phyloP scores from a whole-genome alignment of 2,797 vertebrate genomes.

The Benthosema pterotum region DNA sequence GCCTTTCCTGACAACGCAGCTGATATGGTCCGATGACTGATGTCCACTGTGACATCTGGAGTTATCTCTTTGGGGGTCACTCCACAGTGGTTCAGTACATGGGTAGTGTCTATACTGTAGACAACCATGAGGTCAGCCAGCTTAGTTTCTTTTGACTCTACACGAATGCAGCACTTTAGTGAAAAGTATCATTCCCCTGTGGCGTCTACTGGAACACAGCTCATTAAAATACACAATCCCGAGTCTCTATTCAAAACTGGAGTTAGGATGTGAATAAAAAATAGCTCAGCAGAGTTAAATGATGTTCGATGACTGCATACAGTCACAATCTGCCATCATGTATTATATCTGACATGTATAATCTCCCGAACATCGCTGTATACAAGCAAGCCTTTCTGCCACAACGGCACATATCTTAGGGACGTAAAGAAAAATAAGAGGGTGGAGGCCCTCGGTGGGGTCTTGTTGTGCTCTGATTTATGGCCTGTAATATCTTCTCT shows the following conservation, averaged over 20 bases:
- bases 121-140: not conserved
- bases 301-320: conserved; percentile 14
- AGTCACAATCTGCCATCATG: conserved; percentile 20
- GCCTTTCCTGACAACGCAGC: conserved; percentile 35
- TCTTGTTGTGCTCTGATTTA: conserved; percentile 72
- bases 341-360: conserved; percentile 30
- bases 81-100: conserved; percentile 12
- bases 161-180: not conserved
- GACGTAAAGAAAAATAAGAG: conserved; percentile 46
- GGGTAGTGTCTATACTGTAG: conserved; percentile 7
- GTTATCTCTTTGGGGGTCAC: conserved; percentile 24
- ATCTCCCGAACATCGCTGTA: conserved; percentile 36
- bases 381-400: conserved; percentile 30
- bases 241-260: conserved; percentile 1
- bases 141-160: not conserved
- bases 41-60: conserved; percentile 27
- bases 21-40: conserved; percentile 28
- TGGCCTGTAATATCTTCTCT: conserved; percentile 66
- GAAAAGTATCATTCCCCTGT: not conserved
- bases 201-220: not conserved
- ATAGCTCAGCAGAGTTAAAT: not conserved
- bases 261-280: conserved; percentile 1
- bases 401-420: conserved; percentile 31
- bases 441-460: conserved; percentile 42
- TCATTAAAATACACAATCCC: not conserved